phyloP scores from a whole-genome alignment of 2,113 vertebrate species.

The Tragelaphus strepsiceros region DNA sequence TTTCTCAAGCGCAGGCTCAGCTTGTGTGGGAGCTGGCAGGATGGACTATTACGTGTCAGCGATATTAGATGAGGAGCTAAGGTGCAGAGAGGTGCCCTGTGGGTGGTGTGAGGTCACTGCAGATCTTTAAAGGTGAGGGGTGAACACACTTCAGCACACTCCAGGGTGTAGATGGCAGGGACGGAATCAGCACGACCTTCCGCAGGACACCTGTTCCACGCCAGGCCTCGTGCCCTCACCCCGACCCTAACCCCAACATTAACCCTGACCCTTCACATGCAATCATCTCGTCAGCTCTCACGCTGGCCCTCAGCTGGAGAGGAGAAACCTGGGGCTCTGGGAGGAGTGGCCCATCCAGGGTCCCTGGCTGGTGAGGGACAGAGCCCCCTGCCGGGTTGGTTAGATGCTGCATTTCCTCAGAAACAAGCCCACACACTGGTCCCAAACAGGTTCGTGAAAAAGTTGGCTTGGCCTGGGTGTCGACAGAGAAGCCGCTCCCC shows the following conservation, averaged over 20 bases:
- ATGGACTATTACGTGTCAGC: neutral
- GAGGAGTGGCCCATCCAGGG: neutral
- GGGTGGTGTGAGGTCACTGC: neutral
- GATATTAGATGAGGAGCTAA: neutral
- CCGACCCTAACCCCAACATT: neutral
- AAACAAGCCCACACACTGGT: neutral
- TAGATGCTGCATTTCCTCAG: neutral
- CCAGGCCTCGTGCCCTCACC: neutral
- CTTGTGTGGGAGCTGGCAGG: neutral
- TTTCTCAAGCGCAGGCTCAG: neutral
- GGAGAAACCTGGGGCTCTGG: neutral
- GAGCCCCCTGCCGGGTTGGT: neutral
- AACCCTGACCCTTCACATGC: neutral
- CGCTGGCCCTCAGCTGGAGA: neutral
- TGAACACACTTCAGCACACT: neutral
- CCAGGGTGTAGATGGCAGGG: neutral
- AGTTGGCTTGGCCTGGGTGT: neutral
- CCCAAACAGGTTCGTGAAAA: neutral
- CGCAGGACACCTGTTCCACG: fast-evolving
- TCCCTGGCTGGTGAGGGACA: neutral
- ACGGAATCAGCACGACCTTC: fast-evolving
- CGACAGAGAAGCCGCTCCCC: neutral
- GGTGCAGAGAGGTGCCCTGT: neutral
- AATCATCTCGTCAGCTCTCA: fast-evolving
- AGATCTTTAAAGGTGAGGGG: neutral